Percentiles rank a stretch among this genome's conserved stretches.
phyloP scores from a whole-genome alignment of 2,113 vertebrate species.

The Mola mola region DNA sequence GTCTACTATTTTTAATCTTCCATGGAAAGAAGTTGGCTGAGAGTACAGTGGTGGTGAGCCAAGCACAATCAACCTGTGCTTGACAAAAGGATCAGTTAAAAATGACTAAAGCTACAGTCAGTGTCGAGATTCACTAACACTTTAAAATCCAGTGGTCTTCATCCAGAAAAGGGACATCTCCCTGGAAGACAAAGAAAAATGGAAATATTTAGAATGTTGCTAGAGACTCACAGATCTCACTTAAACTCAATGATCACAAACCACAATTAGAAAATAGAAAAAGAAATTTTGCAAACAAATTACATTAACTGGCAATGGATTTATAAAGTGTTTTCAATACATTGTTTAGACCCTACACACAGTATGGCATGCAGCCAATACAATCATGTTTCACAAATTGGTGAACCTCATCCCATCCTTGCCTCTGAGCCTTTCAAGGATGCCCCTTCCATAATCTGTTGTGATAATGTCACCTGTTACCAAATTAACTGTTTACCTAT shows the following conservation, averaged over 20 bases:
- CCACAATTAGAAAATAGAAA: too few relatives aligned
- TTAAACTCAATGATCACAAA: constrained; percentile 12
- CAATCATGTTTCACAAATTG: too few relatives aligned
- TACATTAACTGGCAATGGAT: too few relatives aligned
- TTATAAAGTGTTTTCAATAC: too few relatives aligned
- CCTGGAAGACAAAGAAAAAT: constrained; percentile 79
- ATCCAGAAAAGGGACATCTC: constrained; percentile 68
- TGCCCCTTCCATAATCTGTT: too few relatives aligned
- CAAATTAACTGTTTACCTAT: too few relatives aligned
- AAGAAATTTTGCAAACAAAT: too few relatives aligned
- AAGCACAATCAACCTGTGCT: constrained; percentile 51
- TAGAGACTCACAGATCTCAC: neutral
- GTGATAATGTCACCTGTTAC: too few relatives aligned
- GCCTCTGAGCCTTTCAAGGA: too few relatives aligned
- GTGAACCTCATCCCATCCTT: too few relatives aligned
- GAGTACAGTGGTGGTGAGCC: constrained; percentile 52
- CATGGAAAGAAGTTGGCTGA: constrained; percentile 59
- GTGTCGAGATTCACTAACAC: constrained; percentile 38
- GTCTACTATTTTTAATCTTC: constrained; percentile 69
- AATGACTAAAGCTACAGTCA: constrained; percentile 40
- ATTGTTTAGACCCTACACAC: too few relatives aligned
- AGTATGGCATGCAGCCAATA: too few relatives aligned
- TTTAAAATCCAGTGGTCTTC: constrained; percentile 70
- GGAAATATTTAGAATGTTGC: neutral
- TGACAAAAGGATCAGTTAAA: constrained; percentile 37